These are phyloP conservation scores for Anolis carolinensis DNA, from an alignment of 2,113 vertebrate genomes.

Conservation along the genomic window DNA sequence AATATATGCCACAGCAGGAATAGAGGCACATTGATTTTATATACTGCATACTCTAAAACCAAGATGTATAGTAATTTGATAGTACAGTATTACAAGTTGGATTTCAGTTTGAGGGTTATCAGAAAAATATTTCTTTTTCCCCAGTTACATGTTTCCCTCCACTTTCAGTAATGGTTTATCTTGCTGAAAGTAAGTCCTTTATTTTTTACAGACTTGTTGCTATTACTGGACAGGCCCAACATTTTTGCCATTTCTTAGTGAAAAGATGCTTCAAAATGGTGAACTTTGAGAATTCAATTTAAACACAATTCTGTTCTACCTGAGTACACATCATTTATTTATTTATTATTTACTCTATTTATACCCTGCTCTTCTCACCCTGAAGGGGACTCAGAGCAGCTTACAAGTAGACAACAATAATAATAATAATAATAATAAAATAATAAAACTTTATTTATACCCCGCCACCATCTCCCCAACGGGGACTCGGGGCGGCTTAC, in stretches of 20 bases:
- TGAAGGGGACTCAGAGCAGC: too few relatives aligned
- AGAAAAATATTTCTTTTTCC: neutral
- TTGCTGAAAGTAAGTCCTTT: neutral
- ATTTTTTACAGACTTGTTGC: neutral
- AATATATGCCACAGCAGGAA: neutral
- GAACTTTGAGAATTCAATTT: neutral
- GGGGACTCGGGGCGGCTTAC: too few relatives aligned
- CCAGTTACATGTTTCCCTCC: neutral
- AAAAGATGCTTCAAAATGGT: neutral
- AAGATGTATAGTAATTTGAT: neutral
- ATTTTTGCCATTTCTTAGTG: neutral
- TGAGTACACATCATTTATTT: neutral
- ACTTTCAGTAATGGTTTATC: neutral
- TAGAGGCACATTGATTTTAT: neutral
- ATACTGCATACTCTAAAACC: neutral
- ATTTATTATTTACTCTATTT: too few relatives aligned
- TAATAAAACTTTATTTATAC: too few relatives aligned
- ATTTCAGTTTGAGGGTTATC: neutral
- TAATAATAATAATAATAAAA: too few relatives aligned
- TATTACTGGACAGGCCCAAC: neutral
- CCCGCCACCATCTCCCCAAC: too few relatives aligned
- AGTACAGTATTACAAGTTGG: neutral
- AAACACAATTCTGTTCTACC: constrained; percentile 11
- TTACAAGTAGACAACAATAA: too few relatives aligned
- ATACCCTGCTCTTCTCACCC: too few relatives aligned